phyloP scores from a whole-genome alignment of 2,888 invertebrate species.

The Stictocephala bisonia region DNA sequence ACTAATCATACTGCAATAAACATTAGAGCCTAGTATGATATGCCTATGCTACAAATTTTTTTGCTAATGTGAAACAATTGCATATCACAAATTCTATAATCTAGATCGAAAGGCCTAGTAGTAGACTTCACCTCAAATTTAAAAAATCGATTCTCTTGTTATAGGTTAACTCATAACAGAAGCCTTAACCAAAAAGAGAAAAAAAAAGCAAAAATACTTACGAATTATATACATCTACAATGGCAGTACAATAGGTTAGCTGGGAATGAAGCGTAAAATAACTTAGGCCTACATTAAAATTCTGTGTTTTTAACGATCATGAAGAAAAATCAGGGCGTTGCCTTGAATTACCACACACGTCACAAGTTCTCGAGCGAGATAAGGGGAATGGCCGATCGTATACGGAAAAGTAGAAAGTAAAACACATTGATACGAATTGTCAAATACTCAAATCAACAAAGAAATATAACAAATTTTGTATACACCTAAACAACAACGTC shows the following conservation, averaged over 20 bases:
- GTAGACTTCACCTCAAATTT: too few relatives aligned
- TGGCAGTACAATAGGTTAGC: constrained; percentile 31
- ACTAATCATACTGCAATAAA: too few relatives aligned
- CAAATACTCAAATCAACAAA: constrained; percentile 28
- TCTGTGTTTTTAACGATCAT: constrained; percentile 12
- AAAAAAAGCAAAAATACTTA: too few relatives aligned
- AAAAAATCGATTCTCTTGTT: too few relatives aligned
- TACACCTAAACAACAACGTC: constrained; percentile 18
- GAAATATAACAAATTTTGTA: constrained; percentile 18
- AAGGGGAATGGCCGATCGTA: constrained; percentile 10
- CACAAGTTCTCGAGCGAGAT: constrained; percentile 34
- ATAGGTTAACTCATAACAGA: too few relatives aligned
- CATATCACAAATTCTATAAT: too few relatives aligned
- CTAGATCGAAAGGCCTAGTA: too few relatives aligned
- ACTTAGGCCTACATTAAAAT: constrained; percentile 26
- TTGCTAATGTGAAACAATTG: too few relatives aligned
- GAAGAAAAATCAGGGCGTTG: constrained; percentile 34
- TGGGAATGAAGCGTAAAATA: constrained; percentile 16
- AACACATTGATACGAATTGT: constrained; percentile 22
- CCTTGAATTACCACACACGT: constrained; percentile 38
- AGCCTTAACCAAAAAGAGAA: too few relatives aligned
- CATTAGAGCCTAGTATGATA: too few relatives aligned
- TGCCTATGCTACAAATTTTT: too few relatives aligned
- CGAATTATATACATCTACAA: background rate
- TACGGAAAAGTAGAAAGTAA: constrained; percentile 20